phyloP scores from a whole-genome alignment of 2,113 vertebrate genomes.

The Planiliza haematocheilus region DNA sequence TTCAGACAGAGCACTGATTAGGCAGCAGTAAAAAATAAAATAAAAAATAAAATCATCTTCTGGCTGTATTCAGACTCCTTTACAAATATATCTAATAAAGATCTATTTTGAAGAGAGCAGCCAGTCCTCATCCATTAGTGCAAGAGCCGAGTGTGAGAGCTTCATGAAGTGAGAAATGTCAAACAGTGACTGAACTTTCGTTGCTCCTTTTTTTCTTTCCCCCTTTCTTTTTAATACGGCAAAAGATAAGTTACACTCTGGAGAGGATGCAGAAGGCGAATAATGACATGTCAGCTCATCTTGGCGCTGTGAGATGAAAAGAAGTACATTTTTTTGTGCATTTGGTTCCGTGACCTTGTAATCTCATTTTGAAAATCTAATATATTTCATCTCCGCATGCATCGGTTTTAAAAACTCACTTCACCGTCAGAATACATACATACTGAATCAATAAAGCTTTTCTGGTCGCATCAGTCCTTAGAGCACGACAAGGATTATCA shows the following conservation, averaged over 20 bases:
- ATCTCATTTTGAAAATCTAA: background rate
- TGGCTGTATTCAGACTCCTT: background rate
- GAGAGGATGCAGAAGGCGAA: background rate
- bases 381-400: background rate
- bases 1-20: background rate
- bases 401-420: background rate
- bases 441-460: too few relatives aligned
- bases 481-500: too few relatives aligned
- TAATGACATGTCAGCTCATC: background rate
- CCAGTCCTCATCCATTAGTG: background rate
- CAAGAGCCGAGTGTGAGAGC: too few relatives aligned
- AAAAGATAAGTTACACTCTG: background rate
- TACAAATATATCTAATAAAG: slow-evolving; percentile 39
- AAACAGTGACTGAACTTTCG: too few relatives aligned
- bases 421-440: too few relatives aligned
- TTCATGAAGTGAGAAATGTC: too few relatives aligned
- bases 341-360: background rate
- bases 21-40: background rate
- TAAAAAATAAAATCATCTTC: slow-evolving; percentile 18
- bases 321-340: background rate
- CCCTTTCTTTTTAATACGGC: background rate
- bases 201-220: too few relatives aligned
- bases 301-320: background rate
- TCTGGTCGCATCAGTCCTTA: too few relatives aligned
- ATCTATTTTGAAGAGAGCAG: slow-evolving; percentile 12